Base-by-base conservation (phyloP, 1,140 invertebrate genomes). In the Pissodes strobi region DNA sequence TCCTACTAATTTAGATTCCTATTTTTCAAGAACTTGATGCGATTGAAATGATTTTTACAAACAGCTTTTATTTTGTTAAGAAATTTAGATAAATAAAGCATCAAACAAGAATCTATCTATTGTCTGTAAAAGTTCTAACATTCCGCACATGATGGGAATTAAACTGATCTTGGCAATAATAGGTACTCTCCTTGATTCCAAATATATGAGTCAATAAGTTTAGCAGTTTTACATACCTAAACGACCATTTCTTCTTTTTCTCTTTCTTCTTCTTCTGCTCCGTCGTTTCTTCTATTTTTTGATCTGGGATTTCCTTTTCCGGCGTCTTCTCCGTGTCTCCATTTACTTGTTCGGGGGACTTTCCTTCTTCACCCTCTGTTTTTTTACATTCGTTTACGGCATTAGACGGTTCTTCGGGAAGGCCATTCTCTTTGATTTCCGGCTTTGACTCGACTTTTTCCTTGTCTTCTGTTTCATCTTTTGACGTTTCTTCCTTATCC, bases 161-260 rank as follows among this genome's bases (percentile, higher is more conserved):
- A 6, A 30, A 5, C 5, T 30, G 4, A 12, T 12, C 27, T 30
- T 12, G 4, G 27, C 12, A 5, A 30, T 6, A 30, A 30, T 6
- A 12, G 27, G 4, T 30, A 30, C 27, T 30, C 5, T 6, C 12
- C 5, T 12, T 30, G 12, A 30, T 30, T 30, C 10, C 6, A 4
- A 13, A 5, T 5, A 10, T 41, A 41, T 41, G 3, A 8, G 4
- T 41, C 13, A 10, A 4, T 8, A 5, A 10, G n/a, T n/a, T n/a
- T n/a, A n/a, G n/a, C n/a, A n/a, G n/a, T n/a, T n/a, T n/a, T n/a
- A 2, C 48, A 23, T 27, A 61, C 58, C 58, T 46, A 80, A 91
- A 89, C 67, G 90, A 91, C 90, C 90, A 92, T 81, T 91, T 91
- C 84, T 91, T 92, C 83, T 91, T 92, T 58, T 90, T 88, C 76